Evolutionary conservation across 2,113 vertebrate genomes (phyloP), one percentile per base, ranked within the genome.

Genomic region (Equus przewalskii): DNA sequence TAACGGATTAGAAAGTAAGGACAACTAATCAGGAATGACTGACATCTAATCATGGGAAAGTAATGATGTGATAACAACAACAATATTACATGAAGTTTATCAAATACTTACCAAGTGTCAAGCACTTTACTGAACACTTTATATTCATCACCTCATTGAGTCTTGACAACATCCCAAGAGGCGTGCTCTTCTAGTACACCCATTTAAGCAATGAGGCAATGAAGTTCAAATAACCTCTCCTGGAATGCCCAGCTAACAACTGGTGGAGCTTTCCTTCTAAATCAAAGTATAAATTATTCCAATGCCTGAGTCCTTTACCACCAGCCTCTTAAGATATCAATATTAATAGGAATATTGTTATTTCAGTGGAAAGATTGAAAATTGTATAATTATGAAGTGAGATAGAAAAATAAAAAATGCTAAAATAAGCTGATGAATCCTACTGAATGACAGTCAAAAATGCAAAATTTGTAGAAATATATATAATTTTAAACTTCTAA

Each of bases 191-290:
- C 83, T 70, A 64, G 30, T 72, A 51, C 84, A 51, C 65, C 41
- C 70, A 92, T 81, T 83, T 92, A 80, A 85, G 62, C 41, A 92
- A 78, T 64, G 60, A 86, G 60, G 58, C 95, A 91, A 96, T 81
- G 62, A 96, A 75, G 62, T 89, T 93, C 73, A 93, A 97, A 93
- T 64, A 86, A 94, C 44, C 24, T 88, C 83, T 96, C 26, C 60
- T 93, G 73, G 67, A 96, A 94, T 82, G 81, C 12, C 78, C 82
- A 94, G 54, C 49, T 85, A 89, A 46, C 73, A 95, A 88, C 54
- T 94, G 82, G 54, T 76, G 1, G 30, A 60, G 73, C 6, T 95
- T 91, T 91, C 72, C 36, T 78, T 86, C 24, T 85, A 69, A 93
- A 86, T 82, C 49, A 75, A n/a, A 89, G 22, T 69, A 64, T 75